Conservation (phyloP, 2,797 vertebrate genomes). For the Hippoglossus hippoglossus region DNA sequence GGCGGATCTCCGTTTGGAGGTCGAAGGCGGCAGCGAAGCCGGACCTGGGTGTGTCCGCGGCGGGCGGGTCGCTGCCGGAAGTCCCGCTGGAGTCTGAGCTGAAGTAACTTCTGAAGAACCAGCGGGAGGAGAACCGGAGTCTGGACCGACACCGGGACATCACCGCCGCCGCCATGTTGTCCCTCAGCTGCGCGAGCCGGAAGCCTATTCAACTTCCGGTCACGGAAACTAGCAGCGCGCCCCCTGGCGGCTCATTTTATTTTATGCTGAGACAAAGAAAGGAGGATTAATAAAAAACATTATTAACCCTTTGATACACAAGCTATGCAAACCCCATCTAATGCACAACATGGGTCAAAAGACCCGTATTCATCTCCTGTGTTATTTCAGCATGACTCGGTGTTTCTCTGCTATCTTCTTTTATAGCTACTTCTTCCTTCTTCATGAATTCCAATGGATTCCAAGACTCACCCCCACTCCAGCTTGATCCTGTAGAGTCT, state of each 20-base stretch:
- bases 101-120: neutral
- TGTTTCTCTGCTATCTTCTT: too few species aligned
- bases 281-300: too few species aligned
- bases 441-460: too few species aligned
- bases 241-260: neutral
- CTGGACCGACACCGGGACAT: neutral
- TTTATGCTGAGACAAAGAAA: too few species aligned
- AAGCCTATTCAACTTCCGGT: neutral
- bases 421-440: too few species aligned
- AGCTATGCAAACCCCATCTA: too few species aligned
- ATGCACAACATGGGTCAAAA: too few species aligned
- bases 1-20: slow-evolving; percentile 53
- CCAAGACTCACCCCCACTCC: too few species aligned
- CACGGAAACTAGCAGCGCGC: neutral
- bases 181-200: neutral
- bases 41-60: slow-evolving; percentile 12
- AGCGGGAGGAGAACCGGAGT: neutral
- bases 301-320: too few species aligned
- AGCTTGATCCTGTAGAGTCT: too few species aligned
- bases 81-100: slow-evolving; percentile 26
- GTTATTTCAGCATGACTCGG: too few species aligned
- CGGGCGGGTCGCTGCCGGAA: neutral
- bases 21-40: slow-evolving; percentile 67
- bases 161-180: slow-evolving; percentile 71
- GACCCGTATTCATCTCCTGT: too few species aligned